phyloP scores from a whole-genome alignment of 1,140 invertebrate species.

The Lethocerus indicus region DNA sequence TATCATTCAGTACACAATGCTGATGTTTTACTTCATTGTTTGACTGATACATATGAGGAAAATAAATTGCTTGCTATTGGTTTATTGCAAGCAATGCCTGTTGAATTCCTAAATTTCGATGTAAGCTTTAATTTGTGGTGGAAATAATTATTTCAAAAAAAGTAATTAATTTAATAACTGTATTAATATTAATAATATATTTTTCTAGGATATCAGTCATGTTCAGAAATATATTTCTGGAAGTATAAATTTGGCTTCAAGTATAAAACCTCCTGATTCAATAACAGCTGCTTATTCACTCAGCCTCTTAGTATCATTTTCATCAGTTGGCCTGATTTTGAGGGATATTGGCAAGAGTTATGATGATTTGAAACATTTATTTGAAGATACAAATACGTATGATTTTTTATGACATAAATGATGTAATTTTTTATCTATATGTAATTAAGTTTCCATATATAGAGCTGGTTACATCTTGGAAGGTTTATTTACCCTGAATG shows the following conservation, averaged over 20 bases:
- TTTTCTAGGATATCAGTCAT: constrained; percentile 24
- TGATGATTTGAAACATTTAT: too few relatives aligned
- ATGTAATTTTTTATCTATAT: too few relatives aligned
- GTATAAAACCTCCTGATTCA: constrained; percentile 61
- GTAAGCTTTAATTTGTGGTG: constrained; percentile 18
- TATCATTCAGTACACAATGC: too few relatives aligned
- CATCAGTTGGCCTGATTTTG: too few relatives aligned
- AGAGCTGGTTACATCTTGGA: too few relatives aligned
- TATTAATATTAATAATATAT: constrained; percentile 18
- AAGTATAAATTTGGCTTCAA: constrained; percentile 39
- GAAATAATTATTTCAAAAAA: too few relatives aligned
- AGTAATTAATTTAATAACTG: too few relatives aligned
- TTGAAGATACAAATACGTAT: not conserved
- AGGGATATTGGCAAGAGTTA: too few relatives aligned
- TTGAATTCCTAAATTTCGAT: constrained; percentile 24
- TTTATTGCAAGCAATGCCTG: constrained; percentile 28
- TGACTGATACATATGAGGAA: constrained; percentile 55
- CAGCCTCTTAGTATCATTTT: constrained; percentile 26
- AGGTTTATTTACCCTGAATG: too few relatives aligned
- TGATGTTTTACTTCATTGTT: constrained; percentile 18
- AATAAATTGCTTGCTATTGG: constrained; percentile 50
- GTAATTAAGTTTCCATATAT: too few relatives aligned
- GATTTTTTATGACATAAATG: not conserved
- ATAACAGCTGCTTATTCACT: constrained; percentile 59
- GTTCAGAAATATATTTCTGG: constrained; percentile 27